Conservation (phyloP, 2,888 invertebrate genomes). For the Oligia latruncula region DNA sequence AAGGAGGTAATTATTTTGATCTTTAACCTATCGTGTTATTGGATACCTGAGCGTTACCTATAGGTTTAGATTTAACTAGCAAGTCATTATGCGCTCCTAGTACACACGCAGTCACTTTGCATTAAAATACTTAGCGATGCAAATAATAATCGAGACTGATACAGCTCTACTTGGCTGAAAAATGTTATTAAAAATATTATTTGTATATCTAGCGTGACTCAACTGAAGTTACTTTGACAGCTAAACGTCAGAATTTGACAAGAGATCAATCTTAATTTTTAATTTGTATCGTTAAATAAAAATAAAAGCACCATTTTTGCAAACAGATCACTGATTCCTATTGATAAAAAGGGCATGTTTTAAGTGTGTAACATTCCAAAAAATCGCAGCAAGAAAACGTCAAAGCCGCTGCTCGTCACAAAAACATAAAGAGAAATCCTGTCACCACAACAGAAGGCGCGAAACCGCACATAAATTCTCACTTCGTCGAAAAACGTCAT, state of each 20-base stretch:
- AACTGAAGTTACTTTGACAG: constrained; percentile 29
- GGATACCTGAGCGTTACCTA: constrained; percentile 38
- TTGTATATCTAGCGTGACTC: background rate
- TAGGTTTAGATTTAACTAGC: constrained; percentile 35
- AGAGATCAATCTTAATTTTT: background rate
- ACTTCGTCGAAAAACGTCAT: constrained; percentile 44
- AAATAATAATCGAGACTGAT: constrained; percentile 5
- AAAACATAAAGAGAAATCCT: constrained; percentile 42
- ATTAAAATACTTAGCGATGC: background rate
- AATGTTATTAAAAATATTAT: background rate
- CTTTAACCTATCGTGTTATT: constrained; percentile 44
- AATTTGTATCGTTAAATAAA: background rate
- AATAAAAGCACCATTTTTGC: background rate
- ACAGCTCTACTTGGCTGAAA: background rate
- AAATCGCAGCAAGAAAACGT: constrained; percentile 5
- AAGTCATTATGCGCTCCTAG: constrained; percentile 1
- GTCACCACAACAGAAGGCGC: constrained; percentile 33
- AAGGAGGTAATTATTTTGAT: constrained; percentile 51
- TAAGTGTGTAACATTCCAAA: background rate
- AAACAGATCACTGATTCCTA: background rate
- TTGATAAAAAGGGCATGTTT: background rate
- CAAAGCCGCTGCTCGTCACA: constrained; percentile 11
- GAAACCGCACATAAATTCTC: constrained; percentile 57
- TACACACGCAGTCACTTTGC: constrained; percentile 13
- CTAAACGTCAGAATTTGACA: constrained; percentile 17